Conservation (phyloP, 2,113 vertebrate genomes). For the Dipodomys ordii region DNA sequence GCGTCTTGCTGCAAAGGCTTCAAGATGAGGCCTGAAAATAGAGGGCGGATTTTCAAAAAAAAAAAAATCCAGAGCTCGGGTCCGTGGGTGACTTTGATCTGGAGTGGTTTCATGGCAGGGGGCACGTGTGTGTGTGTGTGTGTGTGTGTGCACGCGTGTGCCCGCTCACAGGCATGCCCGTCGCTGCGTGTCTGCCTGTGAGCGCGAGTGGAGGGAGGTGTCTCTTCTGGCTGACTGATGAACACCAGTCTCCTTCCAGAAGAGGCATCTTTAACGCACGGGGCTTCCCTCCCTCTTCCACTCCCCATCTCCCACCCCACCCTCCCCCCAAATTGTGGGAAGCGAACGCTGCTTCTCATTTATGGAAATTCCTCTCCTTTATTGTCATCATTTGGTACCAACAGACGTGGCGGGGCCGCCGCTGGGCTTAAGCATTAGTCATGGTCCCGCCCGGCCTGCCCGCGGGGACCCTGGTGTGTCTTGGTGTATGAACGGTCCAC, state of each 20-base stretch:
- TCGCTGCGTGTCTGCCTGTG: not conserved
- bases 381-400: constrained; percentile 68
- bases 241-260: not conserved
- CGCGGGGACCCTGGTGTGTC: too few species aligned
- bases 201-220: not conserved
- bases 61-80: constrained; percentile 17
- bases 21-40: constrained; percentile 49
- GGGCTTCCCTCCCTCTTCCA: too few species aligned
- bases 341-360: constrained; percentile 12
- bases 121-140: not conserved
- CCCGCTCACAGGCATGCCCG: too few species aligned
- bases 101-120: not conserved
- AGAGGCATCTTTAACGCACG: constrained; percentile 25
- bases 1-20: constrained; percentile 56
- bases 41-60: constrained; percentile 34
- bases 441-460: too few species aligned
- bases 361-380: constrained; percentile 71
- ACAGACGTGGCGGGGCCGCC: too few species aligned
- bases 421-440: too few species aligned
- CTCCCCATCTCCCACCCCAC: too few species aligned
- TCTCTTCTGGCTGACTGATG: not conserved
- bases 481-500: too few species aligned
- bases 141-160: not conserved
- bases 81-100: not conserved
- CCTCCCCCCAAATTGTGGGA: constrained; percentile 12